These are phyloP conservation scores for Chrysemys picta DNA, from an alignment of 2,113 vertebrate species.

Conservation along the genomic window DNA sequence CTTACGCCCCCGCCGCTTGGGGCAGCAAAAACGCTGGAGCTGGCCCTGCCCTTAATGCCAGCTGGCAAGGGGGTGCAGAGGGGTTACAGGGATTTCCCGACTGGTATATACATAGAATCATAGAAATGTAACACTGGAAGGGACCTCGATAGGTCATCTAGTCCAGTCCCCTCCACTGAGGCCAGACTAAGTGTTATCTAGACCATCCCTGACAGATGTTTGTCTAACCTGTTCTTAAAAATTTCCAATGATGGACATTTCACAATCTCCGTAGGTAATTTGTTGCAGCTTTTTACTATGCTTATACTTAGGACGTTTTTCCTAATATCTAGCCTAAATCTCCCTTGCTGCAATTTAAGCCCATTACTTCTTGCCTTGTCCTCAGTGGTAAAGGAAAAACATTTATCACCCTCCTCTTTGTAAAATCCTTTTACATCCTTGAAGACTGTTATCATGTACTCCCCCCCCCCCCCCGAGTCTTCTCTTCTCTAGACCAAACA, in stretches of 20 bases:
- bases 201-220: neutral
- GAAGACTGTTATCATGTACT: neutral
- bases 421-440: neutral
- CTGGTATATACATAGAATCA: neutral
- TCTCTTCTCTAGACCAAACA: neutral
- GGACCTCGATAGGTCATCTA: neutral
- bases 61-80: neutral
- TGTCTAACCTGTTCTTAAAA: neutral
- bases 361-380: neutral
- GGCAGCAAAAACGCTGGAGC: too few species aligned
- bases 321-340: neutral
- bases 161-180: neutral
- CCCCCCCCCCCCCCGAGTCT: too few species aligned
- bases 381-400: neutral
- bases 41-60: neutral
- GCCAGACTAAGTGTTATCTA: too few species aligned
- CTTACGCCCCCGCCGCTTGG: too few species aligned
- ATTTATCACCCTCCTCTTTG: neutral
- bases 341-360: neutral
- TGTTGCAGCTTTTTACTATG: neutral
- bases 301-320: neutral
- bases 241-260: neutral
- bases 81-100: neutral
- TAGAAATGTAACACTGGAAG: neutral
- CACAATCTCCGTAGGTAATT: neutral